phyloP scores from a whole-genome alignment of 2,888 invertebrate genomes.

The Sycophila texana region DNA sequence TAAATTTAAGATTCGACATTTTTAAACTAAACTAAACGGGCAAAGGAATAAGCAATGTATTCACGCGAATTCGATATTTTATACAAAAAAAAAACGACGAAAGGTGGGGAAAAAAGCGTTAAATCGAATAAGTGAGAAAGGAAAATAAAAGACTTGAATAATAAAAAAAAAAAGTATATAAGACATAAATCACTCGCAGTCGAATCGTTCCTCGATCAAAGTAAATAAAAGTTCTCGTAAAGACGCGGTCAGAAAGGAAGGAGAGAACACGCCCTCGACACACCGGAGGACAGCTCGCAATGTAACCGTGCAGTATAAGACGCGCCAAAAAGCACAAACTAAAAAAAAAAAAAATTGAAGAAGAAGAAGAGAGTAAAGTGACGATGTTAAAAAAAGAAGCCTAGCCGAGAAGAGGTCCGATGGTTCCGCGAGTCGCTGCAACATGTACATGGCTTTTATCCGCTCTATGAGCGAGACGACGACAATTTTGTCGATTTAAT shows the following conservation, averaged over 20 bases:
- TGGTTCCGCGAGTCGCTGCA: slow-evolving; percentile 17
- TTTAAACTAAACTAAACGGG: slow-evolving; percentile 29
- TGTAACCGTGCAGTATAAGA: neutral
- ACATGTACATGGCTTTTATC: slow-evolving; percentile 18
- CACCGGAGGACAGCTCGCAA: neutral
- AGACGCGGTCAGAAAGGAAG: neutral
- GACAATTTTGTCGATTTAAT: slow-evolving; percentile 23
- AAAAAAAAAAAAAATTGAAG: neutral
- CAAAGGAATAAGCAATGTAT: slow-evolving; percentile 20
- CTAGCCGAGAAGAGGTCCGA: slow-evolving; percentile 34
- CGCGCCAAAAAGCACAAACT: slow-evolving; percentile 11
- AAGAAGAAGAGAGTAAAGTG: neutral
- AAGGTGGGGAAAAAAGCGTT: neutral
- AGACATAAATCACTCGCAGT: slow-evolving; percentile 38
- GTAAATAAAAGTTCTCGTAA: slow-evolving; percentile 19
- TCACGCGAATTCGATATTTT: slow-evolving; percentile 56
- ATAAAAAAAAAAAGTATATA: neutral
- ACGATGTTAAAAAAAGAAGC: slow-evolving; percentile 17
- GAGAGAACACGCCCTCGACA: slow-evolving; percentile 8
- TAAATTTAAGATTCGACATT: slow-evolving; percentile 52
- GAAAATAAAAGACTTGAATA: slow-evolving; percentile 7
- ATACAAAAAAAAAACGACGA: slow-evolving; percentile 29
- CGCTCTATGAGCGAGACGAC: slow-evolving; percentile 35
- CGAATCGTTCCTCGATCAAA: slow-evolving; percentile 52
- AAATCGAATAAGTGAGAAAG: neutral